Evolutionary conservation across 1,140 invertebrate genomes (phyloP).

Genomic region (Lepidostoma basale): DNA sequence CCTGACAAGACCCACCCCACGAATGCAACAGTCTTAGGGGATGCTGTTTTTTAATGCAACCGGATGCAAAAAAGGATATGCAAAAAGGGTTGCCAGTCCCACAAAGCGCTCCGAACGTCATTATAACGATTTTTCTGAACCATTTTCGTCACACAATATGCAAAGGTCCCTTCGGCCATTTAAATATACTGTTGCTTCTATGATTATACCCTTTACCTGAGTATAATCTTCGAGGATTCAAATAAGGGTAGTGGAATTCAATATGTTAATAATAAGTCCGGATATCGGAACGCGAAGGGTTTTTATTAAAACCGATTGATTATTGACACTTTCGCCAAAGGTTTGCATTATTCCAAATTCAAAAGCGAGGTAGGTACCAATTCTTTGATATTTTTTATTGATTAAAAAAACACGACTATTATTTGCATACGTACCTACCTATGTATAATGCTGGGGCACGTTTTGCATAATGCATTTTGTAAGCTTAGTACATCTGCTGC

Average conservation of each 20-base stretch:
- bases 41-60: slow-evolving; percentile 34
- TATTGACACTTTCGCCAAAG: slow-evolving; percentile 37
- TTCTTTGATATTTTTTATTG: background rate
- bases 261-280: slow-evolving; percentile 36
- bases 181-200: slow-evolving; percentile 7
- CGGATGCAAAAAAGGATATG: slow-evolving; percentile 19
- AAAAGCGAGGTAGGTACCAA: too few species aligned
- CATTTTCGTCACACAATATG: slow-evolving; percentile 7
- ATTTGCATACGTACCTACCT: background rate
- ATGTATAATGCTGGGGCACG: background rate
- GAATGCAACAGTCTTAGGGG: background rate
- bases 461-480: slow-evolving; percentile 12
- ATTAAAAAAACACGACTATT: background rate
- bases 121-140: slow-evolving; percentile 13
- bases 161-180: background rate
- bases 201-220: slow-evolving; percentile 23
- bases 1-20: slow-evolving; percentile 7
- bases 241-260: slow-evolving; percentile 11
- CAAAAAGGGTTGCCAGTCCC: slow-evolving; percentile 26
- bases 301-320: slow-evolving; percentile 44
- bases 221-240: slow-evolving; percentile 35
- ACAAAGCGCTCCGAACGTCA: slow-evolving; percentile 7
- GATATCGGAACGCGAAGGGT: slow-evolving; percentile 18
- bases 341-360: slow-evolving; percentile 6
- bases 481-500: slow-evolving; percentile 9